Conservation (phyloP, 2,888 invertebrate species). For the Acronicta alni region DNA sequence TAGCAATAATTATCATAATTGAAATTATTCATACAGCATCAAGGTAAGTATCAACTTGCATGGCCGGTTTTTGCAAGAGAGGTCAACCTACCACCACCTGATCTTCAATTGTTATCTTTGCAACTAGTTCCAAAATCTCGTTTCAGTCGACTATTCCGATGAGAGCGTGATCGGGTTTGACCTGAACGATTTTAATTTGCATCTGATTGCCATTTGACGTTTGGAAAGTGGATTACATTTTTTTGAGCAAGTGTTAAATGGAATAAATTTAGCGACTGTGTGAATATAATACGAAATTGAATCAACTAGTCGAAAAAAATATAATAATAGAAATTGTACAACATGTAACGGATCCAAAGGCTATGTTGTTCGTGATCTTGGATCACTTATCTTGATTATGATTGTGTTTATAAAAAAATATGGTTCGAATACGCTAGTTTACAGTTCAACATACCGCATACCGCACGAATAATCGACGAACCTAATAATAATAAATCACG, state of each 20-base stretch:
- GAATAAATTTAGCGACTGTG: conserved; percentile 34
- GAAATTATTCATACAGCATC: conserved; percentile 53
- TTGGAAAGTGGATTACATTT: conserved; percentile 42
- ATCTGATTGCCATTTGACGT: conserved; percentile 65
- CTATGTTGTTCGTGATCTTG: conserved; percentile 11
- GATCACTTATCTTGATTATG: conserved; percentile 32
- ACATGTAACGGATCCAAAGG: conserved; percentile 10
- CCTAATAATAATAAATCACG: conserved; percentile 59
- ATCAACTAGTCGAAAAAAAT: neutral
- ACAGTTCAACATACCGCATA: conserved; percentile 48
- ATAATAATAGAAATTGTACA: conserved; percentile 8
- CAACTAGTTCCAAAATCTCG: conserved; percentile 74
- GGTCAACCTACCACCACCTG: conserved; percentile 65
- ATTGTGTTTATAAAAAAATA: conserved; percentile 23
- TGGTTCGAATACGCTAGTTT: conserved; percentile 35
- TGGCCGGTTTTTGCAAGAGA: conserved; percentile 68
- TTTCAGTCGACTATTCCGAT: conserved; percentile 77
- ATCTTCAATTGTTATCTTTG: conserved; percentile 75
- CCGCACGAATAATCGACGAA: conserved; percentile 45
- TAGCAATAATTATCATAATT: conserved; percentile 45
- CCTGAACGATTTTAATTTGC: conserved; percentile 73
- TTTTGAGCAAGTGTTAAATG: conserved; percentile 44
- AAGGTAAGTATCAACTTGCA: conserved; percentile 43
- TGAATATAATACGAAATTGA: conserved; percentile 9
- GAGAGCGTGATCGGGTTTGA: conserved; percentile 80